Conservation (phyloP, 2,113 vertebrate genomes). For the Gobiocypris rarus region DNA sequence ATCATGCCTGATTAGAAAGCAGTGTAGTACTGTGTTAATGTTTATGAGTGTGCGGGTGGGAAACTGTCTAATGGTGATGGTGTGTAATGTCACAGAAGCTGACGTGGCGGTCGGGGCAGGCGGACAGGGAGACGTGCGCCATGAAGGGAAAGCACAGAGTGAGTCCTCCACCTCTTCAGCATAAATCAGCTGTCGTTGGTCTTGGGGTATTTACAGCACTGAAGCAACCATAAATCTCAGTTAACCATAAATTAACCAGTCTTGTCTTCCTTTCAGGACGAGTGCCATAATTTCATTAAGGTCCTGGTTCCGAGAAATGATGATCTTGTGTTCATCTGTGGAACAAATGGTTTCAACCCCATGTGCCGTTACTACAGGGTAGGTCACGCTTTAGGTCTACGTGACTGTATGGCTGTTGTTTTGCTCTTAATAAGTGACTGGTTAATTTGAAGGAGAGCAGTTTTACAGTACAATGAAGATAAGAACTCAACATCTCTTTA, state of each 20-base stretch:
- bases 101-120: constrained; percentile 94
- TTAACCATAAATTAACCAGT: too few species aligned
- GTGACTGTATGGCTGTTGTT: constrained; percentile 15
- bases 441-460: constrained; percentile 5
- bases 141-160: constrained; percentile 98
- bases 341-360: constrained; percentile 97
- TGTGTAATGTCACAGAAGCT: constrained; percentile 81
- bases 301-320: constrained; percentile 97
- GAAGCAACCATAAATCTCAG: constrained; percentile 16
- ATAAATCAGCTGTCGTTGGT: neutral
- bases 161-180: constrained; percentile 60
- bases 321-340: constrained; percentile 96
- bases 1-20: neutral
- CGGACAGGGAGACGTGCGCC: constrained; percentile 92
- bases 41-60: constrained; percentile 62
- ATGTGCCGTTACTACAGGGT: constrained; percentile 98
- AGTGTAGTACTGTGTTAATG: constrained; percentile 5
- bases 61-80: constrained; percentile 53
- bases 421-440: constrained; percentile 34
- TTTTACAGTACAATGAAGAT: constrained; percentile 29
- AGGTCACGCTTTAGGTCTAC: constrained; percentile 61
- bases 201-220: neutral
- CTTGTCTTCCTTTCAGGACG: constrained; percentile 80
- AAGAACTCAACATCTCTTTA: neutral
- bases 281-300: constrained; percentile 99